Evolutionary conservation across 2,888 invertebrate species (phyloP).

Genomic region (Drosophila quinaria): DNA sequence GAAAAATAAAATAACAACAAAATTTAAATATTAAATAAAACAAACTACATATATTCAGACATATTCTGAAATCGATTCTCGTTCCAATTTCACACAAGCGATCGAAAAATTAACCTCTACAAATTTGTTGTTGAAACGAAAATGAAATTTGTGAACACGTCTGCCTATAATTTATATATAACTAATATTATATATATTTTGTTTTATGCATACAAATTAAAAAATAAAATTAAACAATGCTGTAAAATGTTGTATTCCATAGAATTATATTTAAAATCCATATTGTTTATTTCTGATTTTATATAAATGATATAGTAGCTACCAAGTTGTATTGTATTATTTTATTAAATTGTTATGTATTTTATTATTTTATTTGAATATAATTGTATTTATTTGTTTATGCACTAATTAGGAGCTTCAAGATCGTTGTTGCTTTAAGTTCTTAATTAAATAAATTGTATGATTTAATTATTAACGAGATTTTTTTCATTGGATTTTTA

Average conservation of each 20-base stretch:
- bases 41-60: constrained; percentile 59
- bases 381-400: constrained; percentile 64
- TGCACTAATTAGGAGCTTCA: constrained; percentile 81
- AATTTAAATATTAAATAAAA: constrained; percentile 82
- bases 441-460: constrained; percentile 70
- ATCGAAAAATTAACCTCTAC: not conserved
- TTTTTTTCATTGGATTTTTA: constrained; percentile 34
- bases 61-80: constrained; percentile 7
- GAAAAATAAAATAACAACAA: constrained; percentile 74
- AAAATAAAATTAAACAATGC: constrained; percentile 48
- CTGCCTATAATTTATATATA: constrained; percentile 29
- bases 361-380: constrained; percentile 27
- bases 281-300: constrained; percentile 43
- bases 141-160: constrained; percentile 2
- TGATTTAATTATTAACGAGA: constrained; percentile 68
- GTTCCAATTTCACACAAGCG: not conserved
- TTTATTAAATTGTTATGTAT: constrained; percentile 27
- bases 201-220: constrained; percentile 43
- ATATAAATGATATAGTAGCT: constrained; percentile 72
- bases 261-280: constrained; percentile 55
- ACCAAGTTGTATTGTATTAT: constrained; percentile 67
- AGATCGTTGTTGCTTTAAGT: constrained; percentile 81
- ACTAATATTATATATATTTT: constrained; percentile 31
- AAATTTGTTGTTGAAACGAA: not conserved
- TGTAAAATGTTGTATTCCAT: constrained; percentile 52